Evolutionary conservation across 2,113 vertebrate genomes (phyloP), one percentile per base, ranked within the genome.

Genomic region (Chascanopsetta lugubris): DNA sequence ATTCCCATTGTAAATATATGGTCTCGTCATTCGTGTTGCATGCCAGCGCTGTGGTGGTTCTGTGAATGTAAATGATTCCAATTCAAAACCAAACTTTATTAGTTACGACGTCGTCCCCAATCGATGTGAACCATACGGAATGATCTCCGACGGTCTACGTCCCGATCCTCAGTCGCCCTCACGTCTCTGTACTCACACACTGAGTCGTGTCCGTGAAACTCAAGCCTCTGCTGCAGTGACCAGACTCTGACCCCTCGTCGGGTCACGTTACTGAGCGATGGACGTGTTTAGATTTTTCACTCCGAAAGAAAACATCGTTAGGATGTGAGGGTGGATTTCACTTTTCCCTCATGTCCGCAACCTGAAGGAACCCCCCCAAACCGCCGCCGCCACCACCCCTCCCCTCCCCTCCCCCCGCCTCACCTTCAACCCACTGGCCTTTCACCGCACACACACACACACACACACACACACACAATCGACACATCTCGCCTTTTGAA

Each of bases 281-380:
- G 91, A 84, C 81, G 79, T 89, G 88, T 91, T 92, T 89, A 85
- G 85, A 88, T 90, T 87, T 85, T 89, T 88, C 78, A 72, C 67
- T 86, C 85, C 78, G 38, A 88, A 88, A 86, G 84, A 87, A 90
- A 91, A 91, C 87, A 88, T 88, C 85, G 84, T 87, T 87, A 89
- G 87, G 83, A 90, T 84, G 70, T 75, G 71, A 80, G 87, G 84
- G 70, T 75, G 75, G 80, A 80, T 88, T 85, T 84, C 84, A 82
- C 86, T 88, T 89, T 87, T 87, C 88, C 79, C 85, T 83, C 71
- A 76, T 80, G 89, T 88, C 88, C 63, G 29, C 79, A 82, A 54
- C 72, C 74, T 61, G 57, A 71, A 73, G 85, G 74, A 80, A 82
- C 80, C 38, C 66, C 67, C 20, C 60, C 27, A n/a, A 29, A 48